Percentiles rank a stretch among this genome's conserved stretches.
Evolutionary conservation across 2,888 invertebrate genomes (phyloP).

Genomic region (Criorhina ranunculi): DNA sequence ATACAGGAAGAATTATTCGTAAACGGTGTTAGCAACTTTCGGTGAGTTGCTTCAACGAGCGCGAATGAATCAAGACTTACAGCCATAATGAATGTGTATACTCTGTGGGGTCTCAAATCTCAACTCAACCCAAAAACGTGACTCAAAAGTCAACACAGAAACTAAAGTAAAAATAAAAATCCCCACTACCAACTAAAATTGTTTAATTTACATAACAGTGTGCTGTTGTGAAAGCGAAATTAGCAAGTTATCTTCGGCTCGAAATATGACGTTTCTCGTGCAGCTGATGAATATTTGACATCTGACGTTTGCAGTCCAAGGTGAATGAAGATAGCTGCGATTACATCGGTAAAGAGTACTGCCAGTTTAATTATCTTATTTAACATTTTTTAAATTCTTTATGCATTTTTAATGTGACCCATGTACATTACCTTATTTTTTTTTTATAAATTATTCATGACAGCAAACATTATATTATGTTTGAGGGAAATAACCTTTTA

Average conservation of each 20-base stretch:
- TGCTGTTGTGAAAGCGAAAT: constrained; percentile 38
- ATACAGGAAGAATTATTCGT: background rate
- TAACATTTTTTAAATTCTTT: too few species aligned
- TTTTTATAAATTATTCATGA: too few species aligned
- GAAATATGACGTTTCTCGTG: constrained; percentile 4
- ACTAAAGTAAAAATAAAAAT: background rate
- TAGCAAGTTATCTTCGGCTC: background rate
- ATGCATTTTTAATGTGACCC: too few species aligned
- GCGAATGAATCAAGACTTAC: constrained; percentile 65
- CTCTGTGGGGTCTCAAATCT: constrained; percentile 18
- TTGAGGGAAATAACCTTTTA: too few species aligned
- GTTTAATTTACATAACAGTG: constrained; percentile 59
- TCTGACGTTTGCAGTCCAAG: background rate
- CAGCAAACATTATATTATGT: too few species aligned
- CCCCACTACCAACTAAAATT: constrained; percentile 1
- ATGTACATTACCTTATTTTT: too few species aligned
- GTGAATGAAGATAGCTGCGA: constrained; percentile 39
- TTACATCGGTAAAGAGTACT: background rate
- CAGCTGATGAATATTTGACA: constrained; percentile 21
- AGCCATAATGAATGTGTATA: constrained; percentile 44
- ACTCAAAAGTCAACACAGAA: constrained; percentile 51
- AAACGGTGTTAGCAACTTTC: constrained; percentile 20
- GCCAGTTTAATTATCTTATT: background rate
- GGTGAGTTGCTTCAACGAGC: constrained; percentile 32
- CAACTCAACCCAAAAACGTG: constrained; percentile 27